Evolutionary conservation across 2,888 invertebrate genomes (phyloP).

Genomic region (Thera britannica): DNA sequence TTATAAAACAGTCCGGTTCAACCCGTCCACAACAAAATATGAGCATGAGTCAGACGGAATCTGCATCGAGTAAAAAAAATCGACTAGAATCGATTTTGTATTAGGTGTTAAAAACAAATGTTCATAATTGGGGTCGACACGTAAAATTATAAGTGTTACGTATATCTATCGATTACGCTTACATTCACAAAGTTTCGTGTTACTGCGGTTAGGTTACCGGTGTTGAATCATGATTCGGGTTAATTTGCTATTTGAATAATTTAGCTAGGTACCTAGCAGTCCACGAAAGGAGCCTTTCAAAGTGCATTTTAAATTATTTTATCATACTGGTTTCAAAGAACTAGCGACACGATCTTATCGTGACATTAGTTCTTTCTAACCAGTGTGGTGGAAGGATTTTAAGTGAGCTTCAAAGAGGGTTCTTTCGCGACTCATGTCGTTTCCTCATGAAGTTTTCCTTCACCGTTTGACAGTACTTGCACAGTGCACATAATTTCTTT

Average conservation of each 20-base stretch:
- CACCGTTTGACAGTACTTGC: no score
- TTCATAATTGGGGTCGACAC: conserved; percentile 25
- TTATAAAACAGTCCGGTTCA: conserved; percentile 21
- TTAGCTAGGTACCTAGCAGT: neutral
- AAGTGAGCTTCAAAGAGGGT: no score
- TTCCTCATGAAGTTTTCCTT: no score
- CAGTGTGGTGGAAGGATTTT: no score
- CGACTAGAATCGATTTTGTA: conserved; percentile 27
- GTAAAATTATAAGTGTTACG: conserved; percentile 23
- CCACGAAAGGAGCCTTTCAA: no score
- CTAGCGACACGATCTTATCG: no score
- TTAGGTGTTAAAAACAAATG: conserved; percentile 26
- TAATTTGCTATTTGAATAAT: conserved; percentile 11
- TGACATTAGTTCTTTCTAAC: no score
- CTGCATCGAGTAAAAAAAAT: conserved; percentile 28
- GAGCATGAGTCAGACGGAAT: conserved; percentile 30
- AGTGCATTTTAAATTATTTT: no score
- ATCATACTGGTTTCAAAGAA: no score
- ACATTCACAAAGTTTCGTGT: conserved; percentile 53
- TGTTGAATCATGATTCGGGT: conserved; percentile 18
- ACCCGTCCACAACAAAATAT: conserved; percentile 18
- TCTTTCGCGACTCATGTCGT: no score
- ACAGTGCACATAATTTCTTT: no score
- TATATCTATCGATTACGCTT: conserved; percentile 33
- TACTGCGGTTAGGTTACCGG: conserved; percentile 48